A percentile compares a stretch with the other conserved stretches of the same genome.
phyloP scores from a whole-genome alignment of 1,140 invertebrate genomes.

The Cydia amplana region DNA sequence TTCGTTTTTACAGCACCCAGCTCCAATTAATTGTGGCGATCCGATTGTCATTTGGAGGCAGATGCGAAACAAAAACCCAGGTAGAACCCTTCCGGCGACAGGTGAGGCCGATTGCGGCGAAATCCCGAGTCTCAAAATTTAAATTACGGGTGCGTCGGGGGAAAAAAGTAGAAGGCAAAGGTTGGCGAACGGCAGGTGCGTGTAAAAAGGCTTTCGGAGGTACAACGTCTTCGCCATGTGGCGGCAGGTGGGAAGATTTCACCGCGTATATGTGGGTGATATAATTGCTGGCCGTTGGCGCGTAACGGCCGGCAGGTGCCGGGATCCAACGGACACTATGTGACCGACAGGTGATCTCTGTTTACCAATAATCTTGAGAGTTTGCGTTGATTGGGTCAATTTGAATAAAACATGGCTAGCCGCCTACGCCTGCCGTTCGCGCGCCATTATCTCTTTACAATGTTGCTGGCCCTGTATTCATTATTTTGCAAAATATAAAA shows the following conservation, averaged over 20 bases:
- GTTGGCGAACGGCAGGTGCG: constrained; percentile 71
- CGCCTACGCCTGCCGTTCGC: not conserved
- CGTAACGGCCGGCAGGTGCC: constrained; percentile 79
- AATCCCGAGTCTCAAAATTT: constrained; percentile 73
- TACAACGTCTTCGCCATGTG: constrained; percentile 79
- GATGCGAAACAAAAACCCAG: constrained; percentile 76
- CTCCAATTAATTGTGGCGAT: constrained; percentile 62
- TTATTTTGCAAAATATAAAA: not conserved
- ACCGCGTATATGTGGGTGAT: constrained; percentile 73
- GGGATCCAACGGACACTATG: constrained; percentile 71
- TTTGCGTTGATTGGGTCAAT: not conserved
- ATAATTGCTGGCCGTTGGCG: constrained; percentile 77
- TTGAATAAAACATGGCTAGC: not conserved
- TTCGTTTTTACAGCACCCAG: constrained; percentile 56
- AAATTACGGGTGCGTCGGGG: constrained; percentile 69
- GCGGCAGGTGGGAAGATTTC: constrained; percentile 75
- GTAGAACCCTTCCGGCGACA: constrained; percentile 78
- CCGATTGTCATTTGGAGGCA: constrained; percentile 70
- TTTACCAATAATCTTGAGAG: constrained; percentile 3
- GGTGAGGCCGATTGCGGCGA: constrained; percentile 73
- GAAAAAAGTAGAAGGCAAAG: constrained; percentile 72
- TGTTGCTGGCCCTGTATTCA: not conserved
- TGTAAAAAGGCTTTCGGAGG: constrained; percentile 43
- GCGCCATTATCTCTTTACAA: not conserved
- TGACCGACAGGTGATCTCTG: constrained; percentile 63